Base-by-base conservation (phyloP, 2,797 vertebrate species). In the Microcaecilia unicolor region DNA sequence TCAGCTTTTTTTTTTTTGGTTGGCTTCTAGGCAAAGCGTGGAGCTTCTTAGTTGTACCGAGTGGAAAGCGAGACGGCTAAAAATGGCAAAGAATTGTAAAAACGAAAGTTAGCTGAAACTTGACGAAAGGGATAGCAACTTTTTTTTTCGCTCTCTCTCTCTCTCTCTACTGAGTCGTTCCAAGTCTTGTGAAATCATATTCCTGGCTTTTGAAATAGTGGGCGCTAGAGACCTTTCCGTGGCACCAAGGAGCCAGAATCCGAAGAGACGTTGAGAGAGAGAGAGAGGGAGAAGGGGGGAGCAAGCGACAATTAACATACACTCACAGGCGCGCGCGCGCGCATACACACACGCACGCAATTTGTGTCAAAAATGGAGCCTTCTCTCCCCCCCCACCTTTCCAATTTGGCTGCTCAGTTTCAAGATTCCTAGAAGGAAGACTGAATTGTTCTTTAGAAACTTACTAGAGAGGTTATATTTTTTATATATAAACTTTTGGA, bases 171-270 rank as follows among this genome's bases (percentile, higher is more conserved):
- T 68, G 74, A 84, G 81, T 64, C 65, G 64, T 76, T 88, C 77
- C 74, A 83, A 78, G 84, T 84, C 84, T 87, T 79, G 85, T 81
- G 89, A 87, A 90, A 86, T 86, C 70, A 80, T 87, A 81, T 92
- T 90, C 90, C 91, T 77, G 68, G 70, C 72, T 85, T 65, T 67
- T 83, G 81, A 78, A 92, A 88, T 92, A 92, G 93, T 97, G 93
- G 93, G 92, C 93, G 92, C 93, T 95, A 82, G 88, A 87, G 88
- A 65, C 77, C 87, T 62, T 78, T 80, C 78, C 76, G 77, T 79
- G 84, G 80, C 64, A 56, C 66, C 45, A 48, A 54, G 64, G 61
- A 62, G 58, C 61, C 48, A 53, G 60, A 51, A 44, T 55, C 52
- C 67, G 50, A 53, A 58, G 64, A 69, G 65, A 61, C 62, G 53